These are phyloP conservation scores for Lordiphosa andalusiaca DNA, from an alignment of 2,888 invertebrate genomes.

Conservation along the genomic window DNA sequence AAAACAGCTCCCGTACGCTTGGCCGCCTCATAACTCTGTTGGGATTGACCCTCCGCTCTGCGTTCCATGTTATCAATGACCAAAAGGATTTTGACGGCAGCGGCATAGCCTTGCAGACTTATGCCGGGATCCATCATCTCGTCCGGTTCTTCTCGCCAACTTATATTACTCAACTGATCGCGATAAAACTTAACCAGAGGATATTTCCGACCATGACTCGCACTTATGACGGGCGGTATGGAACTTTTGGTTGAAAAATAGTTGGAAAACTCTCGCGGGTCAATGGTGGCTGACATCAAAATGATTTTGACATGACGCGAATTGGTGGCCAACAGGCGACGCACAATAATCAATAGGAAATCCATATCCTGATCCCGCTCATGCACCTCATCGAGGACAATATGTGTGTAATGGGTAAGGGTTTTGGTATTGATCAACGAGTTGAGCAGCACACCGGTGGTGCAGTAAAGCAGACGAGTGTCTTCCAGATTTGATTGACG, in stretches of 20 bases:
- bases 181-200: conserved; percentile 85
- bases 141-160: conserved; percentile 57
- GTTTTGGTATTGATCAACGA: conserved; percentile 86
- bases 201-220: conserved; percentile 82
- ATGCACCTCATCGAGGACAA: conserved; percentile 96
- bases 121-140: conserved; percentile 82
- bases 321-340: conserved; percentile 86
- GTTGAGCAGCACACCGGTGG: conserved; percentile 93
- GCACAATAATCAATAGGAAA: conserved; percentile 90
- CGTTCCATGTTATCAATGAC: conserved; percentile 81
- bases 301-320: conserved; percentile 86
- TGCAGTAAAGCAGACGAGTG: conserved; percentile 91
- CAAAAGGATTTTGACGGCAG: conserved; percentile 83
- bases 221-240: conserved; percentile 83
- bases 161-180: conserved; percentile 80
- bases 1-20: conserved; percentile 84
- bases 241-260: conserved; percentile 73
- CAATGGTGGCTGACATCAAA: conserved; percentile 97
- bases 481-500: conserved; percentile 49
- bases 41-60: conserved; percentile 47
- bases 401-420: conserved; percentile 90
- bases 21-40: conserved; percentile 64
- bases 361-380: conserved; percentile 96
- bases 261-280: conserved; percentile 81
- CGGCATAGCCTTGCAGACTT: conserved; percentile 82